Evolutionary conservation across 2,113 vertebrate genomes (phyloP), one percentile per base, ranked within the genome.

Genomic region (Baryphthengus martii): DNA sequence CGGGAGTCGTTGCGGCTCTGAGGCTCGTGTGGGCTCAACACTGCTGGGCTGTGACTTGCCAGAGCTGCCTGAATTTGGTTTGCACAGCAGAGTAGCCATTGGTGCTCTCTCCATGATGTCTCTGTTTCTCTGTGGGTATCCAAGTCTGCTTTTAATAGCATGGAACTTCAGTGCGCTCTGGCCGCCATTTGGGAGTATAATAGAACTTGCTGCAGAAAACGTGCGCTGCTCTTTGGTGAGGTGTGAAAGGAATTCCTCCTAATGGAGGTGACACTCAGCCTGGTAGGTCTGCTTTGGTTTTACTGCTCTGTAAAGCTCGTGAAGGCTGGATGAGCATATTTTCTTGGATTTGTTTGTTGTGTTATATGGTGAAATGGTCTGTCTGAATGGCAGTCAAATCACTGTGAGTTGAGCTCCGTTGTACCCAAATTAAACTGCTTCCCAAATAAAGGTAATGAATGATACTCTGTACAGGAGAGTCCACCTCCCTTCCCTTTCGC

Each of bases 251-350:
- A 9, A 37, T 66, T 94, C 47, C 68, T 86, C 62, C 20, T 94
- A 74, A 98, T 98, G 98, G 98, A 98, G 87, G 96, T 98, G 93
- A 97, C 98, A 85, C 65, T 98, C 87, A 98, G 95, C 89, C 96
- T 98, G 97, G 97, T 98, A 96, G 77, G 72, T 45, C 72, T n/a
- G 31, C 33, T 85, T 74, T 62, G 66, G 29, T 23, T 59, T 90
- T 59, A 29, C 10, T 91, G 24, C 33, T 84, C 37, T 80, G 11
- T 66, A 65, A 53, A 77, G 14, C 55, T 92, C 6, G 0, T 23
- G 42, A 75, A 68, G 25, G 23, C 28, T 79, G 33, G 55, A 72
- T 44, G 6, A 90, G 9, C 33, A 10, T 45, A 11, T 75, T 88
- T 85, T 76, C 9, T 6, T 77, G 24, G 37, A 20, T 80, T 49